Evolutionary conservation across 1,140 invertebrate genomes (phyloP).

Genomic region (Drosophila sp.): DNA sequence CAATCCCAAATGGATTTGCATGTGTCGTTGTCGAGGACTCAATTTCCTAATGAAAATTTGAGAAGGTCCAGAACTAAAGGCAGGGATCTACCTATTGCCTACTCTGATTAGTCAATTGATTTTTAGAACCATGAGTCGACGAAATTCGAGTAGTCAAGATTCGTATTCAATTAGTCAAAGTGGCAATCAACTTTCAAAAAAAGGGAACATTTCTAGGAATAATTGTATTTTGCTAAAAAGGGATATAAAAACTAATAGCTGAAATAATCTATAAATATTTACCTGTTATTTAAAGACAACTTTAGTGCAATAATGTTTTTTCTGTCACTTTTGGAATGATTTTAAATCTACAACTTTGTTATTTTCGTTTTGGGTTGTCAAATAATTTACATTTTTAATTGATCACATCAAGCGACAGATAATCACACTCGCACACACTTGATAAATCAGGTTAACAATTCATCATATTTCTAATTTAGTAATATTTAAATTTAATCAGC

Average conservation of each 20-base stretch:
- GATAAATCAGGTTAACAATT: no score
- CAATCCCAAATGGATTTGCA: slow-evolving; percentile 31
- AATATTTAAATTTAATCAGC: neutral
- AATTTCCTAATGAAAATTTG: slow-evolving; percentile 59
- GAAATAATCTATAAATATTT: neutral
- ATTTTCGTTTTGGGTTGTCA: neutral
- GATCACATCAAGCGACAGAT: neutral
- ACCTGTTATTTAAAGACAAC: slow-evolving; percentile 21
- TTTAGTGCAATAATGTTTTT: neutral
- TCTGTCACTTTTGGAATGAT: neutral
- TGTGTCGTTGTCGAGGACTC: slow-evolving; percentile 12
- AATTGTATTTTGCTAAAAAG: slow-evolving; percentile 8
- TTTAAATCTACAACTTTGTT: neutral
- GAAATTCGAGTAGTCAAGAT: slow-evolving; percentile 41
- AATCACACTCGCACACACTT: no score
- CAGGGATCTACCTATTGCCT: neutral
- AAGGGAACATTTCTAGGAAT: slow-evolving; percentile 3
- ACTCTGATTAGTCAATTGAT: slow-evolving; percentile 26
- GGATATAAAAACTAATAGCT: neutral
- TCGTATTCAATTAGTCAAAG: slow-evolving; percentile 59
- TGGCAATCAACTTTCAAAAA: slow-evolving; percentile 44
- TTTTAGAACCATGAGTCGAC: slow-evolving; percentile 51
- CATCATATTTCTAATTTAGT: no score
- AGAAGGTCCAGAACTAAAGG: neutral
- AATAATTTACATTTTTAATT: slow-evolving; percentile 42